A percentile compares a stretch with the other conserved stretches of the same genome.
Conservation (phyloP, 2,888 invertebrate genomes). For the Autographa pulchrina region DNA sequence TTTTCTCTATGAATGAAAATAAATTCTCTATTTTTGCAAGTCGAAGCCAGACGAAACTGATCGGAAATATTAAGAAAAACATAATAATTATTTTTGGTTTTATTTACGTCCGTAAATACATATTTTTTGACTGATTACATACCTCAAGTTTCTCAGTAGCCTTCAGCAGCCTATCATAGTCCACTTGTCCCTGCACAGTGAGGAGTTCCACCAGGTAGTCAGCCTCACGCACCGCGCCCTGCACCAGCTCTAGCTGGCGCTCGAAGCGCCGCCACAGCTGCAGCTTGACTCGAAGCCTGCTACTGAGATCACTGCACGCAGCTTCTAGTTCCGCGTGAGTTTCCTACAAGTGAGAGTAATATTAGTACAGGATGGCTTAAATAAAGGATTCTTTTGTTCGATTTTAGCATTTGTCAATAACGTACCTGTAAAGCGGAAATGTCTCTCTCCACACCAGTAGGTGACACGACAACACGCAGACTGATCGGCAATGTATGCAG, state of each 20-base stretch:
- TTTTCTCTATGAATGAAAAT: no score
- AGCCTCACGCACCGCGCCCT: slow-evolving; percentile 95
- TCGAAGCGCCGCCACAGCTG: slow-evolving; percentile 94
- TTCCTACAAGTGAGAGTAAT: slow-evolving; percentile 85
- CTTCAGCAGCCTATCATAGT: slow-evolving; percentile 94
- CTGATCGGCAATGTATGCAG: slow-evolving; percentile 94
- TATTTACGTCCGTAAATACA: no score
- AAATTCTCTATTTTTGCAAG: no score
- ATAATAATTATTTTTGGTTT: no score
- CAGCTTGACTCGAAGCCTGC: slow-evolving; percentile 91
- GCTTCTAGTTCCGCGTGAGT: slow-evolving; percentile 93
- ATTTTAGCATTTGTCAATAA: not conserved
- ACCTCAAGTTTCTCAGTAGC: slow-evolving; percentile 96
- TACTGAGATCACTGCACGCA: slow-evolving; percentile 91
- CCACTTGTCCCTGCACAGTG: slow-evolving; percentile 95
- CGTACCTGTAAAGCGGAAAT: slow-evolving; percentile 90
- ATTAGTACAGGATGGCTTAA: not conserved
- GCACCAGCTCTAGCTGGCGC: slow-evolving; percentile 93
- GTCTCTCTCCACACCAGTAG: slow-evolving; percentile 93
- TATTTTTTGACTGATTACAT: slow-evolving; percentile 63
- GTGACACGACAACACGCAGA: slow-evolving; percentile 93
- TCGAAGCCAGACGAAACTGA: no score
- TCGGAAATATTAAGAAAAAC: no score
- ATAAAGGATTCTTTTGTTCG: no score
- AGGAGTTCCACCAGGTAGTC: slow-evolving; percentile 96